Base-by-base conservation (phyloP, 2,797 vertebrate species). In the Holocentrus rufus region DNA sequence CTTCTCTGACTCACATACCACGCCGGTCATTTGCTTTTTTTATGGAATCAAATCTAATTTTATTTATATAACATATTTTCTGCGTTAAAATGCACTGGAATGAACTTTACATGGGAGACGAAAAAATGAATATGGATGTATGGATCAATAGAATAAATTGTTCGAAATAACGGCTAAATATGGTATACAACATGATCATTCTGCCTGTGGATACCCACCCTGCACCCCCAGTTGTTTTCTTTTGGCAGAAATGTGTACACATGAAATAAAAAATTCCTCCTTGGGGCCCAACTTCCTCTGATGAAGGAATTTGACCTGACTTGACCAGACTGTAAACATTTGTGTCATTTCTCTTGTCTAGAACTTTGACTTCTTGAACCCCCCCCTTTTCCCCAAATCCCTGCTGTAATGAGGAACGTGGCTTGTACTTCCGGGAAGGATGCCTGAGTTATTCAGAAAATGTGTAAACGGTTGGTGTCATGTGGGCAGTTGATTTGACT, bases 321-420 rank as follows among this genome's bases (percentile, higher is more conserved):
- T 85, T 87, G 74, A 87, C 82, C 81, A 84, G 81, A 88, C 90
- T 81, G 88, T 89, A 93, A 88, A 91, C 69, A 80, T 84, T 90
- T 85, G 84, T 90, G 87, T 82, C 85, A 85, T 94, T 93, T 91
- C 80, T 89, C 90, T 86, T 90, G 88, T 88, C 82, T 88, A 85
- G 65, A 88, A 86, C 87, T 77, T 80, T 94, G 93, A 91, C 92
- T 93, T 90, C 81, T 90, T 92, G 81, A 93, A 88, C 89, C 89
- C 83, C 69, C 87, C 88, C 86, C 91, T 89, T 93, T 93, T 78
- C 79, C 75, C n/a, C 56, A 69, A 84, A 86, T 94, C 93, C 90
- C 92, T 88, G 87, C 92, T 89, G 93, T 90, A 94, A 93, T 94
- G 87, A 92, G 93, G 93, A 96, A 95, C 94, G 92, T 90, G 85